A percentile compares a stretch with the other conserved stretches of the same genome.
These are phyloP conservation scores for Podargus strigoides DNA, from an alignment of 2,797 vertebrate genomes.

Conservation along the genomic window DNA sequence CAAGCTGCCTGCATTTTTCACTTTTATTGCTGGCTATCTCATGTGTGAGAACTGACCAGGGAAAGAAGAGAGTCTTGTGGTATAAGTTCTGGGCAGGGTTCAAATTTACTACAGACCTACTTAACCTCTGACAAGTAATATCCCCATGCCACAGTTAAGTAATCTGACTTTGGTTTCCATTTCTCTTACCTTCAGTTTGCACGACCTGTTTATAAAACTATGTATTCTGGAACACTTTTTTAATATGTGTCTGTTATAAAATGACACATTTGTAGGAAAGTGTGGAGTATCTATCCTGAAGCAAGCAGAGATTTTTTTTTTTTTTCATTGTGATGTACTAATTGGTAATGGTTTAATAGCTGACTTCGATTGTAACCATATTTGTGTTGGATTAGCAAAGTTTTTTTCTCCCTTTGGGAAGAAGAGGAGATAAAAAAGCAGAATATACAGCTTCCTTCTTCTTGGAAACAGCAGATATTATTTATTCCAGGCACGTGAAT, in stretches of 20 bases:
- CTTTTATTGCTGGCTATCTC: not conserved
- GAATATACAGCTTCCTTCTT: not conserved
- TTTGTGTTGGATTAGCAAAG: not conserved
- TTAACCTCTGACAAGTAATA: not conserved
- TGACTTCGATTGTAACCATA: not conserved
- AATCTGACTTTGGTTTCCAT: not conserved
- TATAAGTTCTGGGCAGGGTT: not conserved
- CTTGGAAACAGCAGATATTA: not conserved
- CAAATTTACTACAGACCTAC: not conserved
- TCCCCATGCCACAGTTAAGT: not conserved
- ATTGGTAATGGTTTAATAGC: not conserved
- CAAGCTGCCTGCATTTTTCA: not conserved
- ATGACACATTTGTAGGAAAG: not conserved
- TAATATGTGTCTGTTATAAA: not conserved
- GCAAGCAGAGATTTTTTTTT: not conserved
- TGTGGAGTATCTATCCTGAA: not conserved
- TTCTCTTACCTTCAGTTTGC: not conserved
- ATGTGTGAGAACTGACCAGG: not conserved
- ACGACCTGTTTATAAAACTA: not conserved
- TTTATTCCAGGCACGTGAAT: not conserved
- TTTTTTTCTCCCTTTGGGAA: not conserved
- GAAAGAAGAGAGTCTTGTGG: not conserved
- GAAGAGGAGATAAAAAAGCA: not conserved
- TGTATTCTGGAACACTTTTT: not conserved
- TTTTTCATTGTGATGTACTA: not conserved